Evolutionary conservation across 2,888 invertebrate species (phyloP).

Genomic region (Cryptus viduatorius): DNA sequence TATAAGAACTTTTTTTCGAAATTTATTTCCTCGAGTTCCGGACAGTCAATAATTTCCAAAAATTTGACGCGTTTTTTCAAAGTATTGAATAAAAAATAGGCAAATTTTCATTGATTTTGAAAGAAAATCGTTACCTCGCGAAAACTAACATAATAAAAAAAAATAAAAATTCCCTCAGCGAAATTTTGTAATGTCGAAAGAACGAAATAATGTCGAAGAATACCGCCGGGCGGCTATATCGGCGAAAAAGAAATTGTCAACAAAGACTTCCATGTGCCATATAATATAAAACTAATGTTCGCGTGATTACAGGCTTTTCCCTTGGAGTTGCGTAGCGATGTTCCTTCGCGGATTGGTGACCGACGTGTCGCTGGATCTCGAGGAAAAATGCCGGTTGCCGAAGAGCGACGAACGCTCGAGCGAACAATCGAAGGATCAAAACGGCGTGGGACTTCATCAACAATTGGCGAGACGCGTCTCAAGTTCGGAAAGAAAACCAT

Average conservation of each 20-base stretch:
- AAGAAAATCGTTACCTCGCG: background rate
- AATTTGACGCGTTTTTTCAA: no score
- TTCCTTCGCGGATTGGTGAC: slow-evolving; percentile 89
- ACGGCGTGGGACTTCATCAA: slow-evolving; percentile 78
- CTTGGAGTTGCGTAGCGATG: slow-evolving; percentile 90
- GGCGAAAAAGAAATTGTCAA: no score
- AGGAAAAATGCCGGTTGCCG: slow-evolving; percentile 26
- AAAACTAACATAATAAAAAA: slow-evolving; percentile 1
- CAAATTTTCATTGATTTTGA: background rate
- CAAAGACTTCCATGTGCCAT: background rate
- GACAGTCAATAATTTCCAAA: no score
- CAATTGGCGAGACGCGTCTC: slow-evolving; percentile 82
- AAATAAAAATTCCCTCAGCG: slow-evolving; percentile 23
- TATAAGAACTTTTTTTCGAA: no score
- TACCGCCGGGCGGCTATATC: no score
- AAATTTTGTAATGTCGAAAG: background rate
- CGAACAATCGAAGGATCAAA: slow-evolving; percentile 77
- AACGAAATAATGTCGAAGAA: background rate
- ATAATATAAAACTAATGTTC: background rate
- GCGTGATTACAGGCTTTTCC: slow-evolving; percentile 88
- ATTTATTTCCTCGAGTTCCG: no score
- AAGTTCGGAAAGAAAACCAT: slow-evolving; percentile 83
- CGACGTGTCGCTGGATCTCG: slow-evolving; percentile 88
- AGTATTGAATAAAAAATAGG: background rate
- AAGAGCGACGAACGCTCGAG: slow-evolving; percentile 42